phyloP scores from a whole-genome alignment of 1,140 invertebrate species.

The Musca domestica region DNA sequence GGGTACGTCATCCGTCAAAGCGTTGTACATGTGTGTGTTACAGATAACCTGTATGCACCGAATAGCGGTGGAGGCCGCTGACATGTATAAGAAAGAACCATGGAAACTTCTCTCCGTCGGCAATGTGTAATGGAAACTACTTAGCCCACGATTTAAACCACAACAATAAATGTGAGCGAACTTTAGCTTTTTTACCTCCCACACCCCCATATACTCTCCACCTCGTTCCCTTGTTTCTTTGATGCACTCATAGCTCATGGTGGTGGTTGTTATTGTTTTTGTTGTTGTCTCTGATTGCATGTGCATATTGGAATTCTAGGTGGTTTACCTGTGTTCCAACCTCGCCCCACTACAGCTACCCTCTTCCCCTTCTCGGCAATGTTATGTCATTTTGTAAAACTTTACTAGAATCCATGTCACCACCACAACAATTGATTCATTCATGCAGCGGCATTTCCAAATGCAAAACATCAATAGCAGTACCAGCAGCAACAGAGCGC shows the following conservation, averaged over 20 bases:
- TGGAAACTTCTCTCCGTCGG: background rate
- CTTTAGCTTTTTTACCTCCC: no score
- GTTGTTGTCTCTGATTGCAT: no score
- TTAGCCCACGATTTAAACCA: background rate
- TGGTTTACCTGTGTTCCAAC: no score
- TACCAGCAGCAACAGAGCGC: background rate
- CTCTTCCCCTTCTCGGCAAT: no score
- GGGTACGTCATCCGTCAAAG: background rate
- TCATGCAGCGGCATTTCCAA: background rate
- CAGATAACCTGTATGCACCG: background rate
- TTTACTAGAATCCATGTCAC: background rate
- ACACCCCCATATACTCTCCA: no score
- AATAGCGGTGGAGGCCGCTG: background rate
- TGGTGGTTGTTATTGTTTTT: no score
- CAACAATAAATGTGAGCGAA: constrained; percentile 9
- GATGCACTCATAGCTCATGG: no score
- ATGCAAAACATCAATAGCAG: background rate
- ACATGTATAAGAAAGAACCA: background rate
- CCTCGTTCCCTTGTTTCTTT: no score
- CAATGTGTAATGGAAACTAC: constrained; percentile 5
- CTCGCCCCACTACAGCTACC: no score
- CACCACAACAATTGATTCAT: background rate
- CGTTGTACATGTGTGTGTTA: background rate
- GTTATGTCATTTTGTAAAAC: no score
- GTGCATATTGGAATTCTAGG: no score